Evolutionary conservation across 2,888 invertebrate genomes (phyloP).

Genomic region (Malacosoma neustria): DNA sequence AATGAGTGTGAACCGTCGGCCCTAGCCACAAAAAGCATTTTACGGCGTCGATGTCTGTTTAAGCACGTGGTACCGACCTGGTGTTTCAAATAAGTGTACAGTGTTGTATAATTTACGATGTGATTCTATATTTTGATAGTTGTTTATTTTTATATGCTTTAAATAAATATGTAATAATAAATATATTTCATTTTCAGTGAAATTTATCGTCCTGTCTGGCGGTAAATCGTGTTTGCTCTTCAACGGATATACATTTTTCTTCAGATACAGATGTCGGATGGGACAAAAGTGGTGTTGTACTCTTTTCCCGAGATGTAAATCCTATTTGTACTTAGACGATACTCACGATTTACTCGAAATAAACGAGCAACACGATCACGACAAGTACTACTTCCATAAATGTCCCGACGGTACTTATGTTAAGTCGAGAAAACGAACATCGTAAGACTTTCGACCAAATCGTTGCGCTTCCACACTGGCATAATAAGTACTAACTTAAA

Average conservation of each 20-base stretch:
- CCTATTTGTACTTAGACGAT: constrained; percentile 28
- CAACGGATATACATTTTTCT: constrained; percentile 39
- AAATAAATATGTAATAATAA: too few species aligned
- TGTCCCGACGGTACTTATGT: constrained; percentile 26
- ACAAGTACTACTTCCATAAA: constrained; percentile 15
- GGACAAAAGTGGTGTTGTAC: constrained; percentile 47
- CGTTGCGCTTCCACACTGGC: too few species aligned
- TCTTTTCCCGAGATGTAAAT: constrained; percentile 38
- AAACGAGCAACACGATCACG: constrained; percentile 20
- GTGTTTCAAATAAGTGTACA: too few species aligned
- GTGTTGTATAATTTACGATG: too few species aligned
- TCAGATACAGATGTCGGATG: constrained; percentile 24
- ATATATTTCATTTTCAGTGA: constrained; percentile 17
- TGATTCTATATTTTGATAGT: too few species aligned
- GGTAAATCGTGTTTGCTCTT: constrained; percentile 29
- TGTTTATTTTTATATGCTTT: too few species aligned
- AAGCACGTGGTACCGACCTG: too few species aligned
- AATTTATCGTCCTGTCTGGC: constrained; percentile 29
- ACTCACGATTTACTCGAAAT: constrained; percentile 17
- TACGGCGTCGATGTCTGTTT: too few species aligned
- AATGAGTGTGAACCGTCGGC: too few species aligned
- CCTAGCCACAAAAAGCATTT: too few species aligned
- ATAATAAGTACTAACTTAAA: too few species aligned
- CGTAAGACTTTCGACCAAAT: too few species aligned
- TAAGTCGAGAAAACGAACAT: constrained; percentile 6